Conservation (phyloP, 2,113 vertebrate genomes). For the Seriola rivoliana region DNA sequence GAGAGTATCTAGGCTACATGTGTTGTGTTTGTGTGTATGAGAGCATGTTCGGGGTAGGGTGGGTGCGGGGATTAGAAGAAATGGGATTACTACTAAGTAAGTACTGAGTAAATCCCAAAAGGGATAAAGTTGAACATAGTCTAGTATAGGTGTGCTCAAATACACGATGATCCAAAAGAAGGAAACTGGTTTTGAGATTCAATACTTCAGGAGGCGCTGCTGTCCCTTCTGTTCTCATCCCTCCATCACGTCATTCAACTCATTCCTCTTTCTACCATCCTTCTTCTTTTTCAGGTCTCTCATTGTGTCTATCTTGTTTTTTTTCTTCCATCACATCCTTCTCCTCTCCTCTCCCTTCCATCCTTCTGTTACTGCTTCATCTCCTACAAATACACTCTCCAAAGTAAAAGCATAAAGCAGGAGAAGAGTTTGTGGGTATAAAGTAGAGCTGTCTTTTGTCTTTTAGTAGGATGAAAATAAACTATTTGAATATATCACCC, state of each 20-base stretch:
- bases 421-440: background rate
- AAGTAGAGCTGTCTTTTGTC: background rate
- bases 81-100: conserved; percentile 80
- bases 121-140: conserved; percentile 58
- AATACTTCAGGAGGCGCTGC: background rate
- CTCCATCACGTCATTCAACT: background rate
- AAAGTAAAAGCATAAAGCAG: background rate
- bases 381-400: background rate
- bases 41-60: conserved; percentile 39
- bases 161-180: background rate
- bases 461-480: too few species aligned
- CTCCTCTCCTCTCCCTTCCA: too few species aligned
- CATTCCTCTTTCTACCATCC: too few species aligned
- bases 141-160: conserved; percentile 15
- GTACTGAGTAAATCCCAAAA: conserved; percentile 68
- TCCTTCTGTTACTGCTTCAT: background rate
- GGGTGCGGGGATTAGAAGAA: conserved; percentile 80
- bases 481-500: too few species aligned
- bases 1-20: conserved; percentile 52
- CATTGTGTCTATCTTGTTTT: background rate
- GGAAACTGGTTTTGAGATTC: background rate
- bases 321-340: background rate
- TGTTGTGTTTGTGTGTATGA: conserved; percentile 31
- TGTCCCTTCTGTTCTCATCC: background rate
- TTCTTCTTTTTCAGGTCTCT: background rate